These are phyloP conservation scores for Drosophila gaucha DNA, from an alignment of 2,888 invertebrate genomes.

Conservation along the genomic window DNA sequence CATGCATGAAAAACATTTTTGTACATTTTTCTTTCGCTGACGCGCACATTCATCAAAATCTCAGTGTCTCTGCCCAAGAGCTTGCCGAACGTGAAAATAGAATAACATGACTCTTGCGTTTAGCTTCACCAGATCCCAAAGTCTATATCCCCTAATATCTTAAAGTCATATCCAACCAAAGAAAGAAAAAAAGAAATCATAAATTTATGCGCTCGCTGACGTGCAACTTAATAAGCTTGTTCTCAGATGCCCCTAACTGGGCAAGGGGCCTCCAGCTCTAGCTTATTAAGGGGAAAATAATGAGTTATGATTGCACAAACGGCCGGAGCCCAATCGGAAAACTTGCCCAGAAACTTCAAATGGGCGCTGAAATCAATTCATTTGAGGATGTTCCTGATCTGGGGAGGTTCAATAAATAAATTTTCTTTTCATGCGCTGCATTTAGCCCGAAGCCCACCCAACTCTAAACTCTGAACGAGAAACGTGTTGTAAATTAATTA, in stretches of 20 bases:
- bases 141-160: constrained; percentile 11
- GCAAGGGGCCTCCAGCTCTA: neutral
- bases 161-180: constrained; percentile 26
- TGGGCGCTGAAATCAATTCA: constrained; percentile 49
- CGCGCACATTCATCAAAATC: constrained; percentile 82
- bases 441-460: constrained; percentile 36
- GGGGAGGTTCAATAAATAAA: constrained; percentile 70
- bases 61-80: constrained; percentile 45
- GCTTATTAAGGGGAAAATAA: constrained; percentile 52
- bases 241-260: neutral
- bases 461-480: constrained; percentile 48
- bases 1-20: constrained; percentile 78
- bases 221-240: constrained; percentile 73
- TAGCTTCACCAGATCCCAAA: constrained; percentile 5
- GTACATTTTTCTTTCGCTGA: constrained; percentile 75
- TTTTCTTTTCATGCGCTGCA: constrained; percentile 52
- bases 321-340: constrained; percentile 3
- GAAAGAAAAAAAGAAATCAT: constrained; percentile 1
- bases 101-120: constrained; percentile 46
- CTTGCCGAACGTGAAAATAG: constrained; percentile 65
- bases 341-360: constrained; percentile 28
- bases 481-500: constrained; percentile 80
- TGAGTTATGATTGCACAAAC: constrained; percentile 64
- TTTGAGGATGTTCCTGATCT: constrained; percentile 32
- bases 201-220: constrained; percentile 75